Percentiles rank a stretch among this genome's conserved stretches.
phyloP scores from a whole-genome alignment of 2,797 vertebrate species.

The Australoheros facetus region DNA sequence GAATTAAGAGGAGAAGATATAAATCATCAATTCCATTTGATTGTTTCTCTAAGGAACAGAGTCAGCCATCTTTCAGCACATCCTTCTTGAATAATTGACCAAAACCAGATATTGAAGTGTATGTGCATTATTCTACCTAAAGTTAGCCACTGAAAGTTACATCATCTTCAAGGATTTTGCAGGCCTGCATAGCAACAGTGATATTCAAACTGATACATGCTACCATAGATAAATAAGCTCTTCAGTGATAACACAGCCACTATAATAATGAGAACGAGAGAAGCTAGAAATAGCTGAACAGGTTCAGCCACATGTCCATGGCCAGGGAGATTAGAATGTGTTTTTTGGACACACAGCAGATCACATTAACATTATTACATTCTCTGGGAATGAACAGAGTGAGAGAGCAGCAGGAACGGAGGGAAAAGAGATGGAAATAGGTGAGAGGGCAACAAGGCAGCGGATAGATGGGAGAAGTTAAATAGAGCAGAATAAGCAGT shows the following conservation, averaged over 20 bases:
- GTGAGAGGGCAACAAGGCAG: conserved; percentile 22
- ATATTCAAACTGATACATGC: conserved; percentile 6
- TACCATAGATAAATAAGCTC: conserved; percentile 47
- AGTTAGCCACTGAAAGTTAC: too few species aligned
- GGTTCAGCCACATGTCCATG: conserved; percentile 48
- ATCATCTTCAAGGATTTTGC: not conserved
- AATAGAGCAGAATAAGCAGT: conserved; percentile 26
- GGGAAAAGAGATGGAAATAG: conserved; percentile 9
- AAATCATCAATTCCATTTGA: not conserved
- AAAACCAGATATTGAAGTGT: not conserved
- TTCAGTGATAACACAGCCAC: conserved; percentile 42
- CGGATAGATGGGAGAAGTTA: not conserved
- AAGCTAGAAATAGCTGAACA: conserved; percentile 64
- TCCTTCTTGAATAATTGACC: not conserved
- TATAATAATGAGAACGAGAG: conserved; percentile 59
- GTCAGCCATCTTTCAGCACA: not conserved
- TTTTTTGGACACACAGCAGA: conserved; percentile 70
- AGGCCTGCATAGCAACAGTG: not conserved
- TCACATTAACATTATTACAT: conserved; percentile 62
- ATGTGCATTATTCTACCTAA: not conserved
- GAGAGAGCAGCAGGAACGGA: conserved; percentile 5
- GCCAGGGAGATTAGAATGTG: conserved; percentile 62
- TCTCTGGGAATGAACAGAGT: conserved; percentile 33
- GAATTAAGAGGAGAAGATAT: too few species aligned
- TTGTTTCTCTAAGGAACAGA: not conserved